These are phyloP conservation scores for Microhierax caerulescens DNA, from an alignment of 2,797 vertebrate species.

Conservation along the genomic window DNA sequence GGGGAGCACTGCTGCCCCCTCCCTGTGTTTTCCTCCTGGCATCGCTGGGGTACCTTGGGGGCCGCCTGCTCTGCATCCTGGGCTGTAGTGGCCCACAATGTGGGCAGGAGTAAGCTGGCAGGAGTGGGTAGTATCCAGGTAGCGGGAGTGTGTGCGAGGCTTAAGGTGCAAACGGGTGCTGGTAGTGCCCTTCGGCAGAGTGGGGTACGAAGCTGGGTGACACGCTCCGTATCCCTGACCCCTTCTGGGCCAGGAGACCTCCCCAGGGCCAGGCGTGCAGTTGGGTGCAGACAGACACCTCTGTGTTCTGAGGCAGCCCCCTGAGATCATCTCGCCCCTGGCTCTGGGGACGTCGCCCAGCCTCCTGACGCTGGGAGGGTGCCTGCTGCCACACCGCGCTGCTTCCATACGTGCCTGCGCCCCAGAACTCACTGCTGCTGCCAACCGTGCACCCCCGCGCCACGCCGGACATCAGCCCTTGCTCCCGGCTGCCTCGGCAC, in stretches of 20 bases:
- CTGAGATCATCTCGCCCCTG: not conserved
- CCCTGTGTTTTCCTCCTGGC: not conserved
- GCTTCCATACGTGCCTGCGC: not conserved
- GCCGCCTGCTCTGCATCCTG: not conserved
- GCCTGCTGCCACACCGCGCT: not conserved
- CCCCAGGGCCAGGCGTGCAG: not conserved
- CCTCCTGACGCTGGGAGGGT: not conserved
- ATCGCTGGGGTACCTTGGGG: not conserved
- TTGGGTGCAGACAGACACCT: not conserved
- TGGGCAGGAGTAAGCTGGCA: not conserved
- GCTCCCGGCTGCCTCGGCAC: not conserved
- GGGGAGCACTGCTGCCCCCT: not conserved
- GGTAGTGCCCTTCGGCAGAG: not conserved
- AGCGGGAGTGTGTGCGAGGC: not conserved
- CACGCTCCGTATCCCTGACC: accelerated
- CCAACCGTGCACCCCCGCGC: not conserved
- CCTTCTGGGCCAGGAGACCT: not conserved
- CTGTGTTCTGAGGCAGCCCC: not conserved
- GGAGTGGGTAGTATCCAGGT: not conserved
- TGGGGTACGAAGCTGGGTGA: not conserved
- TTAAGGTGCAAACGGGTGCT: not conserved
- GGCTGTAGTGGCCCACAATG: not conserved
- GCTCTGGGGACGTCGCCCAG: not conserved
- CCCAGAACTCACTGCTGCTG: not conserved
- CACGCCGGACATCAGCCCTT: not conserved